A percentile compares a stretch with the other conserved stretches of the same genome.
These are phyloP conservation scores for Poeciliopsis turrubarensis DNA, from an alignment of 2,113 vertebrate genomes.

Conservation along the genomic window DNA sequence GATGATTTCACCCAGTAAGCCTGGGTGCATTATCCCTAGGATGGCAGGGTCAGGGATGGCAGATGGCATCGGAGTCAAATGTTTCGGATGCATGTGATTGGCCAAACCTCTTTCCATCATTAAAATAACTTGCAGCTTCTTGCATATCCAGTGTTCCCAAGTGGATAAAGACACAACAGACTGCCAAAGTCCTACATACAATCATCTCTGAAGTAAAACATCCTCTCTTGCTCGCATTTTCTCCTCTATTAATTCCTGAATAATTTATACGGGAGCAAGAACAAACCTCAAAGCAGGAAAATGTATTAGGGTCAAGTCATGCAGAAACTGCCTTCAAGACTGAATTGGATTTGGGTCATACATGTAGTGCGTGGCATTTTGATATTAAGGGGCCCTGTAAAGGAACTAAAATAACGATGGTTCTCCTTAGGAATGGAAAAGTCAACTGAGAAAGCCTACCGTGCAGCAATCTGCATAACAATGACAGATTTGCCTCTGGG, in stretches of 20 bases:
- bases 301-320: slow-evolving; percentile 71
- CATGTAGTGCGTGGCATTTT: slow-evolving; percentile 42
- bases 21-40: slow-evolving; percentile 67
- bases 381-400: slow-evolving; percentile 28
- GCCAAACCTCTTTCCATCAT: slow-evolving; percentile 39
- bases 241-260: slow-evolving; percentile 71
- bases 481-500: slow-evolving; percentile 52
- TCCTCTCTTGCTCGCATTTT: slow-evolving; percentile 27
- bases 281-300: slow-evolving; percentile 65
- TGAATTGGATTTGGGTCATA: slow-evolving; percentile 57
- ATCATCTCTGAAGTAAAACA: slow-evolving; percentile 44
- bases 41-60: slow-evolving; percentile 63
- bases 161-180: slow-evolving; percentile 9
- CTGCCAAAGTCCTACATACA: background rate
- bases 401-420: slow-evolving; percentile 48
- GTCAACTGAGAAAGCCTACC: slow-evolving; percentile 36
- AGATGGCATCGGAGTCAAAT: slow-evolving; percentile 57
- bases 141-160: slow-evolving; percentile 12
- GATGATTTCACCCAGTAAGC: slow-evolving; percentile 29
- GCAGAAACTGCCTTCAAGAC: slow-evolving; percentile 54
- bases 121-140: slow-evolving; percentile 10
- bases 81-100: slow-evolving; percentile 18
- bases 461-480: slow-evolving; percentile 69
- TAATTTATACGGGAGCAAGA: slow-evolving; percentile 61
- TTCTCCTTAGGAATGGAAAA: slow-evolving; percentile 40